Evolutionary conservation across 1,140 invertebrate genomes (phyloP), one percentile per base, ranked within the genome.

Genomic region (Hyles euphorbiae): DNA sequence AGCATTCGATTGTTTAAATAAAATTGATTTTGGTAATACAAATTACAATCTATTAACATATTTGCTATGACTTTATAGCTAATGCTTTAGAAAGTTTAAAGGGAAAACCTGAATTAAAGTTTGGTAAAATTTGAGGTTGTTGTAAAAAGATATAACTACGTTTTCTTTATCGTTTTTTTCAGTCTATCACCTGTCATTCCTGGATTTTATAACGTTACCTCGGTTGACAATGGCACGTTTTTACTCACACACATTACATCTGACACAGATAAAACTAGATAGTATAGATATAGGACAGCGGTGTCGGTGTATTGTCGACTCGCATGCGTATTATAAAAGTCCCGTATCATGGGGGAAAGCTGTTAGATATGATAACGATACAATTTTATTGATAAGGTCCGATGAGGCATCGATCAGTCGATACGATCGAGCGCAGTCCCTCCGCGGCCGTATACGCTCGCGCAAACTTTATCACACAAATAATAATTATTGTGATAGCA

Each of bases 291-390:
- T 82, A 83, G 45, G 53, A 36, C 22, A 40, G 36, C 67, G 69
- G 68, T 71, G 61, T 76, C 62, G 69, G 55, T 62, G 60, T 60
- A 63, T 40, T 60, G 68, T 67, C 67, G 67, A 54, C 45, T 40
- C 46, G 55, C 68, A 65, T 73, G 52, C 53, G 53, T 67, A 62
- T 73, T 86, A 83, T 86, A 88, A 84, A 85, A 88, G 75, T 87
- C 76, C 71, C 76, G 57, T 84, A 84, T 88, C 82, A 67, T 72
- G 59, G 71, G 82, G 85, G 82, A 88, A 88, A 88, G 85, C 85
- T 88, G 81, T 69, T 76, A 80, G 85, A 88, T 88, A 88, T 87
- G 85, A 87, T 88, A 88, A 88, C 65, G 71, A 75, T 72, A 84
- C 71, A 81, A 84, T 83, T 80, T 85, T 87, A 87, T 83, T 86